Percentiles rank a stretch among this genome's conserved stretches.
Evolutionary conservation across 2,113 vertebrate species (phyloP).

Genomic region (Anthoscopus minutus): DNA sequence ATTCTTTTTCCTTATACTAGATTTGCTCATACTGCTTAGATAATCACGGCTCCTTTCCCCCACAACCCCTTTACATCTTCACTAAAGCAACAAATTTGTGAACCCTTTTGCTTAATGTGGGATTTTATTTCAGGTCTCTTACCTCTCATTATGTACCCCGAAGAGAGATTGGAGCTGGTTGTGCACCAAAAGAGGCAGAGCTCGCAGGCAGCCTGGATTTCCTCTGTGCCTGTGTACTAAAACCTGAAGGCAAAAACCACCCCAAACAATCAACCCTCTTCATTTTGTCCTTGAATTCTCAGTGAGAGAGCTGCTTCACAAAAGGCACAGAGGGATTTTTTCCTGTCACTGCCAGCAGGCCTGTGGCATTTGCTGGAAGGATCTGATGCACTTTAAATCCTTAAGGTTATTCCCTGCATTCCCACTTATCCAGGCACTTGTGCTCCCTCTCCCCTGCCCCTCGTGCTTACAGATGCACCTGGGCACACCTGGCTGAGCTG

Average conservation of each 20-base stretch:
- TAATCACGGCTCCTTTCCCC: background rate
- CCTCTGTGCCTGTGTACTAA: background rate
- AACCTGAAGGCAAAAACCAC: background rate
- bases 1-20: background rate
- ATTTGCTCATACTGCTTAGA: background rate
- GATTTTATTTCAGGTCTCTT: background rate
- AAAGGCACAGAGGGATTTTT: background rate
- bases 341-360: background rate
- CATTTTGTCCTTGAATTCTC: background rate
- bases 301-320: background rate
- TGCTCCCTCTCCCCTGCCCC: background rate
- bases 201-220: background rate
- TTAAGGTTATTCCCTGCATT: background rate
- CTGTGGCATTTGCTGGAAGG: background rate
- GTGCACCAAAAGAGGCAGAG: background rate
- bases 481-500: background rate
- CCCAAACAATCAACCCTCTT: background rate
- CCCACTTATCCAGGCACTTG: background rate
- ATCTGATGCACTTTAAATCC: background rate
- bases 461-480: background rate
- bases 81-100: background rate
- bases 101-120: background rate
- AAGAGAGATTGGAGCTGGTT: background rate
- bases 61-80: background rate
- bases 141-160: background rate